Conservation (phyloP, 92 coral and sea anemone genomes). For the Palythoa grandiflora region DNA sequence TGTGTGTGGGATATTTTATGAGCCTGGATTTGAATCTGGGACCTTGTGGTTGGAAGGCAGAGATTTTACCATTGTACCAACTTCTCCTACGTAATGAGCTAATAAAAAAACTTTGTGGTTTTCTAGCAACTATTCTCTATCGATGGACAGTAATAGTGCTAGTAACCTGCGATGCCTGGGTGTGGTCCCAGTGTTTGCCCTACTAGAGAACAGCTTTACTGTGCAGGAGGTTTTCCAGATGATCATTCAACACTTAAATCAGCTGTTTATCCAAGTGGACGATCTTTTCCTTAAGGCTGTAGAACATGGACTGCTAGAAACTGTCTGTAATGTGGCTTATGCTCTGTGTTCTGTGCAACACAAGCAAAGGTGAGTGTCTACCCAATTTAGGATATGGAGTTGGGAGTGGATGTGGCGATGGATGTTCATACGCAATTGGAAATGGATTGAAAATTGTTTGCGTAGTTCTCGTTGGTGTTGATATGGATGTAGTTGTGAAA, state of each 20-base stretch:
- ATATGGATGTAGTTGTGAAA: no score
- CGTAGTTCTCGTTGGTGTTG: no score
- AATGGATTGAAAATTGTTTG: no score
- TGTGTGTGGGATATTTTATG: no score
- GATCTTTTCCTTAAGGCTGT: conserved; percentile 89
- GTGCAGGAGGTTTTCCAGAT: conserved; percentile 83
- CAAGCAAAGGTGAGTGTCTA: conserved; percentile 70
- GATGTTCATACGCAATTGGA: not conserved
- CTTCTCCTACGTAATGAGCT: not conserved
- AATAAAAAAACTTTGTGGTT: not conserved
- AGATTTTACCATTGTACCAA: not conserved
- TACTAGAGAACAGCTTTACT: conserved; percentile 83
- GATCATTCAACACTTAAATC: conserved; percentile 85
- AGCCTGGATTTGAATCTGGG: not conserved
- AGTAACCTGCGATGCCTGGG: conserved; percentile 79
- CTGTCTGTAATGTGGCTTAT: conserved; percentile 81
- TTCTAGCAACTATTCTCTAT: conserved; percentile 77
- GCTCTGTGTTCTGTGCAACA: conserved; percentile 76
- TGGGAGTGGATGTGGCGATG: not conserved
- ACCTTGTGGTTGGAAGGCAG: not conserved
- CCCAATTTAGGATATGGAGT: not conserved
- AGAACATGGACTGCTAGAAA: conserved; percentile 90
- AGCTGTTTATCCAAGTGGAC: conserved; percentile 85
- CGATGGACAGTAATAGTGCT: conserved; percentile 63
- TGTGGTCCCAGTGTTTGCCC: conserved; percentile 87